Conservation (phyloP, 2,797 vertebrate genomes). For the Myotis myotis region DNA sequence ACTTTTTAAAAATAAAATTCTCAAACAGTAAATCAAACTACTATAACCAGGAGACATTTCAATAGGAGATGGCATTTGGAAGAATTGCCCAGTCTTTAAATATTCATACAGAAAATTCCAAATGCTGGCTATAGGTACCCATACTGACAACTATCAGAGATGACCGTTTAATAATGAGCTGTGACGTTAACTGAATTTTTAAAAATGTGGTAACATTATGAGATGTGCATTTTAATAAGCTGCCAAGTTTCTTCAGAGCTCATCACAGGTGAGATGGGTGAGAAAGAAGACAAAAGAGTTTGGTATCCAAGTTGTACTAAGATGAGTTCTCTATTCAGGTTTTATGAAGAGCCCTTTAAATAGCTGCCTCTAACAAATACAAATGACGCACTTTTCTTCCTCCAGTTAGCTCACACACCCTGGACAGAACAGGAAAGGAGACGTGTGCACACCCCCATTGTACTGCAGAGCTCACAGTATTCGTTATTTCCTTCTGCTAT, state of each 20-base stretch:
- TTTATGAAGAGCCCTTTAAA: constrained; percentile 7
- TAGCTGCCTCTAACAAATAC: neutral
- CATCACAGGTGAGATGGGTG: constrained; percentile 47
- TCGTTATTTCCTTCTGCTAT: neutral
- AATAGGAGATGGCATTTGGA: neutral
- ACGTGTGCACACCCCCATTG: neutral
- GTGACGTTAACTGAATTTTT: neutral
- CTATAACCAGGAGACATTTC: constrained; percentile 18
- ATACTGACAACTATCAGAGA: neutral
- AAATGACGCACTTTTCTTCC: constrained; percentile 42
- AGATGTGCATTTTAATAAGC: neutral
- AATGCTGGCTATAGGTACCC: constrained; percentile 18
- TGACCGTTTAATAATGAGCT: constrained; percentile 31
- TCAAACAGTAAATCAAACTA: constrained; percentile 47
- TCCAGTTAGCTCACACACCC: constrained; percentile 7
- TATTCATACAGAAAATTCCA: constrained; percentile 24
- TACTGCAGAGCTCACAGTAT: neutral
- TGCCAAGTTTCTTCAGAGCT: constrained; percentile 35
- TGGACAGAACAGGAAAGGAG: constrained; percentile 38
- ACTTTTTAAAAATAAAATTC: neutral
- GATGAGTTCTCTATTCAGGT: constrained; percentile 1
- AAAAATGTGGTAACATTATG: neutral
- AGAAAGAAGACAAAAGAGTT: constrained; percentile 39
- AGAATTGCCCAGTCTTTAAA: neutral
- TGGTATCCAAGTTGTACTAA: neutral